Evolutionary conservation across 2,797 vertebrate species (phyloP), one percentile per base, ranked within the genome.

Genomic region (Sebastes elongatus): DNA sequence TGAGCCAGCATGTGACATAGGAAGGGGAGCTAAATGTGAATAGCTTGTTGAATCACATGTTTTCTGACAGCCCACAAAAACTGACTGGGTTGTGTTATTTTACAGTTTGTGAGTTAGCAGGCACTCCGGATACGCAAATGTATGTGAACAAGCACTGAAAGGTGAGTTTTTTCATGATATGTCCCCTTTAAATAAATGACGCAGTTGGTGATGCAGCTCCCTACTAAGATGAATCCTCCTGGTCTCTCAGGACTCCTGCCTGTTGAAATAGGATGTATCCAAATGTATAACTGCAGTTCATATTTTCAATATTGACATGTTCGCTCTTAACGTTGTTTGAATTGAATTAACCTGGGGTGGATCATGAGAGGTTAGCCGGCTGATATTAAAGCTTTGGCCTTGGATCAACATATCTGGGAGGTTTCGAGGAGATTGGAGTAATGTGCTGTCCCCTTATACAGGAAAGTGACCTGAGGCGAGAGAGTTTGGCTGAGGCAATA

Each of bases 401-500:
- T 85, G 78, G 81, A 92, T 93, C 89, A 92, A 91, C 85, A 92
- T 88, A 92, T 86, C 72, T 83, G 64, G 56, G 68, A 86, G 81
- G 64, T 80, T 85, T 73, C 2, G 22, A 69, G 64, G 56, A 79
- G 68, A 86, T 71, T 76, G 83, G 81, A 82, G 81, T 76, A 91
- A 89, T 80, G 76, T 10, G 49, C 9, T 9, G 27, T 80, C 72
- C 81, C 83, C 84, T 79, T 55, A 73, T 74, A 86, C 82, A 78
- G 62, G 69, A 84, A 71, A 80, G 81, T 89, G 90, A 88, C 92
- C 93, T 42, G 76, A 90, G 91, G 93, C 81, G 8, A 80, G 81
- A 73, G 80, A 86, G 69, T 91, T 83, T 90, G 89, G 89, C 88
- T 79, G 78, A 91, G 81, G 91, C 89, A 95, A 94, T 95, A 94